These are phyloP conservation scores for Geopemphigus sp. DNA, from an alignment of 1,140 invertebrate genomes.

Conservation along the genomic window DNA sequence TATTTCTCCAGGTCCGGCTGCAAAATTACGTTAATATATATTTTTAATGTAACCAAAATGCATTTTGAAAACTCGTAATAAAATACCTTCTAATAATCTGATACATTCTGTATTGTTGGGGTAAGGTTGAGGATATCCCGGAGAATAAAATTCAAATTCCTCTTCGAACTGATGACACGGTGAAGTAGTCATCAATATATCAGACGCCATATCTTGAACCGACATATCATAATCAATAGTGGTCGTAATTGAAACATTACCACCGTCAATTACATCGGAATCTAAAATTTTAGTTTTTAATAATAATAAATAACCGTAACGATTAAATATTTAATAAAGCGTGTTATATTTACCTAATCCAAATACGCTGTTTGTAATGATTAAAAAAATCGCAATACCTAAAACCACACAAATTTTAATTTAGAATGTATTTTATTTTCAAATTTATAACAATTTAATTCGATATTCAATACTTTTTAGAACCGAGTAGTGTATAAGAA, in stretches of 20 bases:
- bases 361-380: conserved; percentile 9
- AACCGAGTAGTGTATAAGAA: no score
- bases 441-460: neutral
- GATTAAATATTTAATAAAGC: neutral
- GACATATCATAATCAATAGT: conserved; percentile 34
- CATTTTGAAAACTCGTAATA: no score
- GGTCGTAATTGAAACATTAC: conserved; percentile 12
- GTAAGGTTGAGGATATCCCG: conserved; percentile 67
- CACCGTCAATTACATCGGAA: conserved; percentile 3
- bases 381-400: conserved; percentile 28
- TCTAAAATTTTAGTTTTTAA: conserved; percentile 11
- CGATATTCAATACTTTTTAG: no score
- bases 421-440: neutral
- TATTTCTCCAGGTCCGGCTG: conserved; percentile 72
- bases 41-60: neutral
- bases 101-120: conserved; percentile 71
- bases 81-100: conserved; percentile 66
- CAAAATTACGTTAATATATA: conserved; percentile 53
- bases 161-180: conserved; percentile 46
- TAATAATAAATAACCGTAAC: neutral
- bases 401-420: neutral
- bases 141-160: conserved; percentile 70
- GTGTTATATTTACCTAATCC: conserved; percentile 23
- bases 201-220: conserved; percentile 30
- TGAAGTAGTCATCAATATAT: conserved; percentile 11